A percentile compares a stretch with the other conserved stretches of the same genome.
Conservation (phyloP, 2,797 vertebrate species). For the Emydoidea blandingii region DNA sequence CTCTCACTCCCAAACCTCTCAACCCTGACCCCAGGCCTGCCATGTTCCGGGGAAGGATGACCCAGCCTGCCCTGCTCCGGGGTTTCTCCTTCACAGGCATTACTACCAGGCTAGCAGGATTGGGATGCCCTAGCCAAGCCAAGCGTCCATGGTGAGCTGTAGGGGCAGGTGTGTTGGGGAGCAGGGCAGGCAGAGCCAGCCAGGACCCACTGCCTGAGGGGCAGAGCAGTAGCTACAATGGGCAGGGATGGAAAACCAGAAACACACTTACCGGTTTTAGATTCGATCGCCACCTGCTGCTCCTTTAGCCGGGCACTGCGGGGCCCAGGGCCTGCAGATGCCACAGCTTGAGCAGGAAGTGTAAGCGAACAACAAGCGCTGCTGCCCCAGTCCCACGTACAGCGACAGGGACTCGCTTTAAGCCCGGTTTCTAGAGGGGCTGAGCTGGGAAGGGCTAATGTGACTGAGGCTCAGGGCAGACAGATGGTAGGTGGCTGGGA, state of each 20-base stretch:
- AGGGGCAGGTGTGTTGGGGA: no score
- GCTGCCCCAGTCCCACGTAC: not conserved
- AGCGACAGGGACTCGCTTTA: no score
- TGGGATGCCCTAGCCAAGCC: not conserved
- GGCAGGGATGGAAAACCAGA: not conserved
- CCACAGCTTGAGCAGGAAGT: not conserved
- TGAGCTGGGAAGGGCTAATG: no score
- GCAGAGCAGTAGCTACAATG: not conserved
- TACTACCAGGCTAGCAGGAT: not conserved
- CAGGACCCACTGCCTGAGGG: not conserved
- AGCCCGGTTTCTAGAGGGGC: no score
- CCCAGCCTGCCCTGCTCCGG: not conserved
- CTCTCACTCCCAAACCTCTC: not conserved
- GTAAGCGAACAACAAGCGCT: rapidly evolving
- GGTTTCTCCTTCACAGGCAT: not conserved
- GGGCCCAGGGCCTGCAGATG: not conserved
- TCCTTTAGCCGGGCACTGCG: not conserved
- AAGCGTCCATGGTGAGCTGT: not conserved
- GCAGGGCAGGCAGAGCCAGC: not conserved
- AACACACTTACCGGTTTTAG: no score
- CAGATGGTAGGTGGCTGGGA: no score
- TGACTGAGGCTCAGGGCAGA: not conserved
- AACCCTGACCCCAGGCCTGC: not conserved
- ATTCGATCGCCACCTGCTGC: not conserved
- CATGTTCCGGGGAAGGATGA: no score